Conservation (phyloP, 2,888 invertebrate genomes). For the Strigamia maritima region DNA sequence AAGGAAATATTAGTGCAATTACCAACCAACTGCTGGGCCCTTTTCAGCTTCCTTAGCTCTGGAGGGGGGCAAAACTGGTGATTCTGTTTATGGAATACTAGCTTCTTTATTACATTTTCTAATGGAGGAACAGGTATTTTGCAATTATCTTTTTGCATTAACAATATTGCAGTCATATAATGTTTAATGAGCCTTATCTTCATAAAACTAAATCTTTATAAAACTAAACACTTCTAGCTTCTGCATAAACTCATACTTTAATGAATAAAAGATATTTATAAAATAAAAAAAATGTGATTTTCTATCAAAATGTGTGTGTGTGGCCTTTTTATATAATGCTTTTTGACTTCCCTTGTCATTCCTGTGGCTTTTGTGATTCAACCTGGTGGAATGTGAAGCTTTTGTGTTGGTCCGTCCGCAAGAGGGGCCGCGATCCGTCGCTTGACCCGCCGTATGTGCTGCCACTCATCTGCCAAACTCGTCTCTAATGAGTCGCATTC, state of each 20-base stretch:
- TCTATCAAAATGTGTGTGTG: not conserved
- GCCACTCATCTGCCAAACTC: constrained; percentile 16
- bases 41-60: constrained; percentile 15
- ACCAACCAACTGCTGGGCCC: constrained; percentile 6
- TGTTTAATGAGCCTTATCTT: too few relatives aligned
- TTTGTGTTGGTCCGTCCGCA: not conserved
- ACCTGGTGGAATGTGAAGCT: not conserved
- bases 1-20: constrained; percentile 23
- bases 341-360: not conserved
- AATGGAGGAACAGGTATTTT: not conserved
- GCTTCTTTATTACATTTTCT: not conserved
- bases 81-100: not conserved
- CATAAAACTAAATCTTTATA: too few relatives aligned
- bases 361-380: constrained; percentile 9
- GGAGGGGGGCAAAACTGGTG: not conserved
- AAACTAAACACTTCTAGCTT: too few relatives aligned
- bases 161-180: not conserved
- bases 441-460: constrained; percentile 2
- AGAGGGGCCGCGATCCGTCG: not conserved
- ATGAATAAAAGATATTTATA: too few relatives aligned
- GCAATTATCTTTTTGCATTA: not conserved
- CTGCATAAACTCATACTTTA: too few relatives aligned
- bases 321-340: not conserved
- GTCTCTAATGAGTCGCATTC: constrained; percentile 16
- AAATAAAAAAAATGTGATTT: not conserved